phyloP scores from a whole-genome alignment of 2,888 invertebrate species.

The Axea sp. region DNA sequence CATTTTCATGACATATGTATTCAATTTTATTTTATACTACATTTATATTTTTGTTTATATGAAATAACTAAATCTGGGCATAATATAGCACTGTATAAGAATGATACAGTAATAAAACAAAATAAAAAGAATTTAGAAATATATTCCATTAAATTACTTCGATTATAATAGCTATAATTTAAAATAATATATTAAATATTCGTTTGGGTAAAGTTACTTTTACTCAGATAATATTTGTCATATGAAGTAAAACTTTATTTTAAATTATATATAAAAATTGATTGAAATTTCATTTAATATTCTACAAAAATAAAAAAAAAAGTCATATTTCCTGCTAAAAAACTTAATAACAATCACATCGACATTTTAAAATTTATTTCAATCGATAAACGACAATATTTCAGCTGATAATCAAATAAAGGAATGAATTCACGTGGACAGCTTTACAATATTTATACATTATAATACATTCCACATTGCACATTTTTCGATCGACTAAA shows the following conservation, averaged over 20 bases:
- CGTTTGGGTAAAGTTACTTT: neutral
- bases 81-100: no score
- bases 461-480: conserved; percentile 8
- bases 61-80: no score
- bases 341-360: neutral
- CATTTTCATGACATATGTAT: no score
- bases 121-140: no score
- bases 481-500: conserved; percentile 3
- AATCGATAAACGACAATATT: conserved; percentile 11
- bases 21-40: no score
- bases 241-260: neutral
- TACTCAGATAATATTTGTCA: neutral
- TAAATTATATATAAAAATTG: conserved; percentile 3
- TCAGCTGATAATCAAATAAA: conserved; percentile 22
- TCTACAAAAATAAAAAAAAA: neutral
- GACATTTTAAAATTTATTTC: conserved; percentile 18
- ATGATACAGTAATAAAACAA: no score
- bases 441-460: conserved; percentile 18
- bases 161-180: no score
- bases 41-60: no score
- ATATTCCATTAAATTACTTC: neutral
- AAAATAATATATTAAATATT: no score
- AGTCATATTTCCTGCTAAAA: neutral
- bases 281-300: neutral
- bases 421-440: conserved; percentile 1